Conservation (phyloP, 2,113 vertebrate genomes). For the Chaetorhynchus papuensis region DNA sequence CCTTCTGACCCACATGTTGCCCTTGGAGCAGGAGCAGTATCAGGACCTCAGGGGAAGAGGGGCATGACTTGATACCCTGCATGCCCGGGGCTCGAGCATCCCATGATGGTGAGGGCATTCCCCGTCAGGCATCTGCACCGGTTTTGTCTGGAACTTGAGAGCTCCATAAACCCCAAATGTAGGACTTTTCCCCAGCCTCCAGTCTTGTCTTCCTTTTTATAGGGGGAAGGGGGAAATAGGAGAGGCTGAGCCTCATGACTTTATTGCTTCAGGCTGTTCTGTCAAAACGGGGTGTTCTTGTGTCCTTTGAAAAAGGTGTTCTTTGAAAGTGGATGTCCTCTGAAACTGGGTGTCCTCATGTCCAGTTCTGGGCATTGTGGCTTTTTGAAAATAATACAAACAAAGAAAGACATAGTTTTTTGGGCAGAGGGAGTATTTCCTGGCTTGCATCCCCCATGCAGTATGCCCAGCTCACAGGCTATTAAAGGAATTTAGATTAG, state of each 20-base stretch:
- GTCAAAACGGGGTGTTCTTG: neutral
- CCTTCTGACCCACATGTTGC: neutral
- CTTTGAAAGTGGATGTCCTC: neutral
- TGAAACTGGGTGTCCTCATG: accelerated
- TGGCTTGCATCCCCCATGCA: accelerated
- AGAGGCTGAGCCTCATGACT: neutral
- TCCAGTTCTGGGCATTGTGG: accelerated
- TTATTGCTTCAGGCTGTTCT: neutral
- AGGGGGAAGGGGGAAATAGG: neutral
- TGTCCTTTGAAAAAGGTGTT: neutral
- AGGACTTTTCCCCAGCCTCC: neutral
- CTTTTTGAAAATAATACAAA: neutral
- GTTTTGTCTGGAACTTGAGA: neutral
- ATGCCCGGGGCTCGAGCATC: accelerated
- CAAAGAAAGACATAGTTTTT: neutral
- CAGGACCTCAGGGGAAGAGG: accelerated
- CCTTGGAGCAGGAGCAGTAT: neutral
- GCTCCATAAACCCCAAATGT: neutral
- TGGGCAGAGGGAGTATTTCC: neutral
- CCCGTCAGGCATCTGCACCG: accelerated
- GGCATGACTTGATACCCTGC: neutral
- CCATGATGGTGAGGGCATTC: neutral
- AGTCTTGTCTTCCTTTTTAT: neutral
- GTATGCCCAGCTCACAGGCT: neutral
- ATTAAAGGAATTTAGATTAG: neutral